These are phyloP conservation scores for Meloidogyne hapla DNA, from an alignment of 1,140 invertebrate species.

Conservation along the genomic window DNA sequence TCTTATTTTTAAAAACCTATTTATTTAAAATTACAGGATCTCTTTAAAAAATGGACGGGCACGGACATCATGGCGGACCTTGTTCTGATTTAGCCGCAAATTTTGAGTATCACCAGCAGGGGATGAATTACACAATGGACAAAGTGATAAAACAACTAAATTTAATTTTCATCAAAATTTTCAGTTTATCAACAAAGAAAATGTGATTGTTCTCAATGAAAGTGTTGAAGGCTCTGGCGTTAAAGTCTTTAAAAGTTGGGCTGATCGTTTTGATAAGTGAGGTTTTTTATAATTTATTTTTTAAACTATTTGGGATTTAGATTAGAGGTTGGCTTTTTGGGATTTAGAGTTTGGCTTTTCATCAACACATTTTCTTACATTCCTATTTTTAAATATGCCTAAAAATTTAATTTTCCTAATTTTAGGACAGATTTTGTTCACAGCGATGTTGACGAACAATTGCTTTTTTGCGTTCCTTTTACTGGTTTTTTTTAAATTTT, in stretches of 20 bases:
- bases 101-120: conserved; percentile 70
- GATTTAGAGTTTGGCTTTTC: too few relatives aligned
- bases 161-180: conserved; percentile 82
- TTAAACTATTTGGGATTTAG: too few relatives aligned
- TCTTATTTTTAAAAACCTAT: too few relatives aligned
- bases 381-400: too few relatives aligned
- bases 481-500: conserved; percentile 70
- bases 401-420: too few relatives aligned
- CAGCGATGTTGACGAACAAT: conserved; percentile 88
- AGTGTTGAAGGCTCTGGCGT: conserved; percentile 78
- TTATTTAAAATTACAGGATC: too few relatives aligned
- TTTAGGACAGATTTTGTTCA: conserved; percentile 77
- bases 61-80: conserved; percentile 55
- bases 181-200: conserved; percentile 68
- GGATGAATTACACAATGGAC: conserved; percentile 81
- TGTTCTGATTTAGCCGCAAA: conserved; percentile 69
- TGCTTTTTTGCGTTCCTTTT: conserved; percentile 92
- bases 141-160: conserved; percentile 73
- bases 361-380: too few relatives aligned
- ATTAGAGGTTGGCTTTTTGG: too few relatives aligned
- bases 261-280: conserved; percentile 78
- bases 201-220: conserved; percentile 76
- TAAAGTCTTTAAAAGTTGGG: conserved; percentile 87
- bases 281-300: conserved; percentile 44
- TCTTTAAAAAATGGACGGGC: conserved; percentile 49